These are phyloP conservation scores for Acridotheres tristis DNA, from an alignment of 2,797 vertebrate species.

Conservation along the genomic window DNA sequence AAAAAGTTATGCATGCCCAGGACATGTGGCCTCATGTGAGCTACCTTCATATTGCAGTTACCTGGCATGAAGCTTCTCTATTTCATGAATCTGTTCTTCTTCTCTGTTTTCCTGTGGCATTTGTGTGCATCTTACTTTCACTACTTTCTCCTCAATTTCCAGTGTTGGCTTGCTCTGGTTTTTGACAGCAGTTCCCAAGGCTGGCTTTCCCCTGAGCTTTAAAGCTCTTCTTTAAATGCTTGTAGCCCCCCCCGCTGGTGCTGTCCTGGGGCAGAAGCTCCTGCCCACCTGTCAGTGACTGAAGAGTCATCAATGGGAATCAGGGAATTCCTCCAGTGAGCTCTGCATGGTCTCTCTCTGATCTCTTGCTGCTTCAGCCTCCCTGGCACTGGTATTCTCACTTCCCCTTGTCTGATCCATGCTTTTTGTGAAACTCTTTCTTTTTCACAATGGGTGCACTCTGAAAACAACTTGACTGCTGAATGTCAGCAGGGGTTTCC, in stretches of 20 bases:
- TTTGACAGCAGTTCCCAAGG: neutral
- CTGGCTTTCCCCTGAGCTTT: neutral
- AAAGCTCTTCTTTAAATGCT: neutral
- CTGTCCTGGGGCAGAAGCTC: neutral
- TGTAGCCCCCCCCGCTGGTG: neutral
- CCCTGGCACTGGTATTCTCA: neutral
- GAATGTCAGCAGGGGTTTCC: constrained; percentile 28
- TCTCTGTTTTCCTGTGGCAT: neutral
- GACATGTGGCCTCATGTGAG: neutral
- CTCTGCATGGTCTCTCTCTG: neutral
- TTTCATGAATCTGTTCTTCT: neutral
- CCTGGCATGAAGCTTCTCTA: neutral
- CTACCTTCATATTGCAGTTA: neutral
- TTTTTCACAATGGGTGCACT: constrained; percentile 13
- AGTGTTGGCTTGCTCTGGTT: neutral
- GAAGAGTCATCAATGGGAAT: neutral
- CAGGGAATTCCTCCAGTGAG: neutral
- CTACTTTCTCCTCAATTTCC: neutral
- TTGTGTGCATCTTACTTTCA: neutral
- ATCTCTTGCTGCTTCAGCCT: neutral
- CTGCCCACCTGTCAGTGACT: neutral
- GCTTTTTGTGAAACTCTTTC: constrained; percentile 10
- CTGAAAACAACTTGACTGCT: constrained; percentile 19
- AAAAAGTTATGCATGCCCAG: neutral
- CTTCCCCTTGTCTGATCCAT: neutral